Evolutionary conservation across 2,113 vertebrate genomes (phyloP).

Genomic region (Oreocharis arfaki): DNA sequence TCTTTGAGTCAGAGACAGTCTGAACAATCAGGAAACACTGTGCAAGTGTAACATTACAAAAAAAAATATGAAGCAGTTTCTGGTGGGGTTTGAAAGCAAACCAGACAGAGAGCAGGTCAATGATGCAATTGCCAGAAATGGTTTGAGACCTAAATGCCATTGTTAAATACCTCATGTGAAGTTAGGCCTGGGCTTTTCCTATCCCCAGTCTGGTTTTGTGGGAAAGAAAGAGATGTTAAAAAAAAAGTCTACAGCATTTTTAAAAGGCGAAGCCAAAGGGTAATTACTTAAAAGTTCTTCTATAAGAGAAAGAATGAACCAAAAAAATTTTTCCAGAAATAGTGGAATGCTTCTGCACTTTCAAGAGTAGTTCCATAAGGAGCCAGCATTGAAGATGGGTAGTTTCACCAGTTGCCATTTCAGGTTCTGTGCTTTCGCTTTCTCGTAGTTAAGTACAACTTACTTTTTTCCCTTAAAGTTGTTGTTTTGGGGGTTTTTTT

Average conservation of each 20-base stretch:
- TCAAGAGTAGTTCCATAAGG: neutral
- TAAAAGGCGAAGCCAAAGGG: neutral
- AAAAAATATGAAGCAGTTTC: neutral
- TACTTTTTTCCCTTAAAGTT: neutral
- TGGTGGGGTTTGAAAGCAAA: neutral
- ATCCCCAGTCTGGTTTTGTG: rapidly evolving
- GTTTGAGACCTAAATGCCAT: neutral
- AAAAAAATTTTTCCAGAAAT: neutral
- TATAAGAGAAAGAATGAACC: neutral
- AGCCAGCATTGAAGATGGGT: neutral
- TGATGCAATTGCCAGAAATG: neutral
- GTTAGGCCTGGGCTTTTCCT: neutral
- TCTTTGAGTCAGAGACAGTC: neutral
- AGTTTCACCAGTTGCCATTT: neutral
- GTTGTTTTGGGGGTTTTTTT: neutral
- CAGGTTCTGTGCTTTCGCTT: neutral
- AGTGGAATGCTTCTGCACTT: neutral
- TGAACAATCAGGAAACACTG: neutral
- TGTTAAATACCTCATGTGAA: neutral
- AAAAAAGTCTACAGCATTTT: neutral
- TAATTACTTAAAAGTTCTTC: neutral
- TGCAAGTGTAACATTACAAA: neutral
- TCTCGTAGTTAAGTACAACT: neutral
- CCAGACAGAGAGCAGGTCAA: neutral
- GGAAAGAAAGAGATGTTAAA: neutral